These are phyloP conservation scores for Cyrtonyx montezumae DNA, from an alignment of 2,113 vertebrate genomes.

Conservation along the genomic window DNA sequence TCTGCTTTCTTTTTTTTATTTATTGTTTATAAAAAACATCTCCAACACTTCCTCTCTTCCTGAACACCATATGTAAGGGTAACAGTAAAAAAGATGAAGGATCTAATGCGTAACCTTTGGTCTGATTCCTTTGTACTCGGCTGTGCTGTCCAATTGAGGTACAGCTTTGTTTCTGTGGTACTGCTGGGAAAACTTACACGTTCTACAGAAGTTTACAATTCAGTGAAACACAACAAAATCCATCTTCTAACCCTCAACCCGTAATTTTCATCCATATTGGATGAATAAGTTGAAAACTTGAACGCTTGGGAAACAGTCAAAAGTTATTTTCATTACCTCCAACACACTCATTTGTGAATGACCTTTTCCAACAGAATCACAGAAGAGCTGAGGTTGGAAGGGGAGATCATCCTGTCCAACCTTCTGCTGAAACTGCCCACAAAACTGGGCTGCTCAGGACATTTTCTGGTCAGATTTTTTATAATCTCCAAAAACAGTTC, in stretches of 20 bases:
- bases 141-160: not conserved
- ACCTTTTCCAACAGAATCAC: slow-evolving; percentile 11
- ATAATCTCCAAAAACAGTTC: not conserved
- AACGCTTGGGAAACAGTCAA: not conserved
- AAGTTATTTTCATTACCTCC: not conserved
- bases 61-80: not conserved
- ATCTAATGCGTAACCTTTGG: not conserved
- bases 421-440: not conserved
- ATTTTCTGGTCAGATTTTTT: not conserved
- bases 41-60: not conserved
- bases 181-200: not conserved
- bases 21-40: not conserved
- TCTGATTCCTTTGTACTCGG: not conserved
- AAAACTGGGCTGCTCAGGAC: not conserved
- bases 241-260: not conserved
- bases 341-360: not conserved
- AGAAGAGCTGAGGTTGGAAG: not conserved
- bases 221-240: not conserved
- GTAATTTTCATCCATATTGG: not conserved
- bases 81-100: not conserved
- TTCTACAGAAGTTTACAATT: not conserved
- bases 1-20: not conserved
- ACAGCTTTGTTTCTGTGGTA: not conserved
- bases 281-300: not conserved
- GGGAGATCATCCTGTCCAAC: not conserved